These are phyloP conservation scores for Gymnobelideus leadbeateri DNA, from an alignment of 2,113 vertebrate species.

Conservation along the genomic window DNA sequence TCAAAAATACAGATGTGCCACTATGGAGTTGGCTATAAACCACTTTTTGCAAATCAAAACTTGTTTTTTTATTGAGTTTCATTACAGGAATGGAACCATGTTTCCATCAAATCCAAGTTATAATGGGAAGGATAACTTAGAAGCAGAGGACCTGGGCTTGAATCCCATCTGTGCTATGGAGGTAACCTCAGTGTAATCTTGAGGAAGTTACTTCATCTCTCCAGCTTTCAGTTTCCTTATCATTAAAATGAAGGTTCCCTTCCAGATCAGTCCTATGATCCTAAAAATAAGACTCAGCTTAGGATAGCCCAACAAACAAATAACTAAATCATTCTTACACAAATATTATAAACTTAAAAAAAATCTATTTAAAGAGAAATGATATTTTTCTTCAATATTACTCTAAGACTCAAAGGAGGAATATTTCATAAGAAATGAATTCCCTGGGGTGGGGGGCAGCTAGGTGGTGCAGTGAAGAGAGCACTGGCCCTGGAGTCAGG, in stretches of 20 bases:
- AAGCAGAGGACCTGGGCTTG: neutral
- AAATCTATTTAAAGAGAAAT: neutral
- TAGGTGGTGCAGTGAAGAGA: too few relatives aligned
- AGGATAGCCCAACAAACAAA: neutral
- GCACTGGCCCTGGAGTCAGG: too few relatives aligned
- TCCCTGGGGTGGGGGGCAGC: too few relatives aligned
- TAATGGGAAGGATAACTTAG: neutral
- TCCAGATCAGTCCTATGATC: neutral
- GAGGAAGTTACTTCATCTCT: neutral
- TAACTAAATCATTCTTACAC: neutral
- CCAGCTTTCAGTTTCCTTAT: neutral
- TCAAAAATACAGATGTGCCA: neutral
- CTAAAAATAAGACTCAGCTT: neutral
- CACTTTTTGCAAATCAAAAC: conserved; percentile 7
- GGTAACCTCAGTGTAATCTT: neutral
- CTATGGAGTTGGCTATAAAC: neutral
- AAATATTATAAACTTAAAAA: neutral
- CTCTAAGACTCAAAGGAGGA: neutral
- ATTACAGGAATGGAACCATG: conserved; percentile 18
- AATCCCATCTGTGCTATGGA: neutral
- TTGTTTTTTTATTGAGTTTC: neutral
- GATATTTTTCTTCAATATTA: conserved; percentile 2
- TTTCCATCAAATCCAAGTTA: neutral
- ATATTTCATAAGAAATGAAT: neutral
- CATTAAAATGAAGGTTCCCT: neutral